These are phyloP conservation scores for Apoda limacodes DNA, from an alignment of 2,888 invertebrate genomes.

Conservation along the genomic window DNA sequence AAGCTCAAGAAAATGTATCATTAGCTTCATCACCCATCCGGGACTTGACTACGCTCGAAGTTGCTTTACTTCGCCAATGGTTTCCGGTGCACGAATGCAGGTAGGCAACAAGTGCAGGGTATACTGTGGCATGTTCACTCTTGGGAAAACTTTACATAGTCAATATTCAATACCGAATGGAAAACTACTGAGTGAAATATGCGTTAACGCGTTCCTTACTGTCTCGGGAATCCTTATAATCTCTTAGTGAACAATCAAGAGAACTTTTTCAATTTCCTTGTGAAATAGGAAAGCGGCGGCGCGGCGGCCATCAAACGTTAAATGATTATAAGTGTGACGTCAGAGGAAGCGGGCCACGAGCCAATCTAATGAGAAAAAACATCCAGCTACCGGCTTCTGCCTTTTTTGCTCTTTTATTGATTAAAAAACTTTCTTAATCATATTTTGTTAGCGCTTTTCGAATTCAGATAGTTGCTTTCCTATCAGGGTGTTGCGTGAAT, in stretches of 20 bases:
- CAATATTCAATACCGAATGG: too few species aligned
- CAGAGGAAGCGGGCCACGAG: conserved; percentile 44
- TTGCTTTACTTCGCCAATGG: too few species aligned
- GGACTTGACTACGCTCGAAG: too few species aligned
- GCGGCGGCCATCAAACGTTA: conserved; percentile 58
- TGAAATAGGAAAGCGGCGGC: conserved; percentile 27
- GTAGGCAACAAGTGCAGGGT: too few species aligned
- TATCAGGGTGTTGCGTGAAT: conserved; percentile 1
- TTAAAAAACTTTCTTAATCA: conserved; percentile 63
- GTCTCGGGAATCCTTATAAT: conserved; percentile 21
- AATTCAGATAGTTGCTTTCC: conserved; percentile 17
- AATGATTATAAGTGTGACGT: conserved; percentile 62
- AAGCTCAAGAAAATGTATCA: too few species aligned
- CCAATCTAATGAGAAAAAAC: conserved; percentile 51
- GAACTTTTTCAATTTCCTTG: conserved; percentile 60
- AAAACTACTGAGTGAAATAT: too few species aligned
- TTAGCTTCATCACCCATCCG: too few species aligned
- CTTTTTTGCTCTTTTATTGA: conserved; percentile 24
- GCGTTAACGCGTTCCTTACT: conserved; percentile 34
- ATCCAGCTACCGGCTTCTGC: too few species aligned
- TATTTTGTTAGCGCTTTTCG: conserved; percentile 17
- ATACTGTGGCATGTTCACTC: too few species aligned
- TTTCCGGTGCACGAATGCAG: too few species aligned
- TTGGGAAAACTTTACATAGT: too few species aligned
- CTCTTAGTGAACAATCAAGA: conserved; percentile 22